Percentiles rank a stretch among this genome's conserved stretches.
These are phyloP conservation scores for Loxodonta africana DNA, from an alignment of 2,113 vertebrate species.

Conservation along the genomic window DNA sequence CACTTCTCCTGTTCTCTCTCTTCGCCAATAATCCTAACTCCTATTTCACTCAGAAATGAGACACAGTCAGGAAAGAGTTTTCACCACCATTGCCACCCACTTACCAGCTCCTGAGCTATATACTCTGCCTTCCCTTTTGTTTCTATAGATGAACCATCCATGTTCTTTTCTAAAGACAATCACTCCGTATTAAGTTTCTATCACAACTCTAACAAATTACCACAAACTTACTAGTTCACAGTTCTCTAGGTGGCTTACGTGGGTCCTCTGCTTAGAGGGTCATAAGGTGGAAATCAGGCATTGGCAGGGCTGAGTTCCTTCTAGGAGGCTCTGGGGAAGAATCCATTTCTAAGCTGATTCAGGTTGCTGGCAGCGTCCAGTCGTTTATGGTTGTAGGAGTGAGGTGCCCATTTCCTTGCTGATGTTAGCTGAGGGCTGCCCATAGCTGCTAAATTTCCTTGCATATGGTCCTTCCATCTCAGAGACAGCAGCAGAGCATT, in stretches of 20 bases:
- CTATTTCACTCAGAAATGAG: constrained; percentile 12
- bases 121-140: background rate
- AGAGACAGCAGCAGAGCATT: background rate
- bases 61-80: background rate
- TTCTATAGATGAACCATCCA: background rate
- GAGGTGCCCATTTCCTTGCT: background rate
- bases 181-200: background rate
- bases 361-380: background rate
- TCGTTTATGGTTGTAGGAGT: background rate
- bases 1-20: background rate
- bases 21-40: background rate
- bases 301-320: background rate
- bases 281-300: background rate
- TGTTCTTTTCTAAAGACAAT: background rate
- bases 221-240: background rate
- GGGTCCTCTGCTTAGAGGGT: background rate
- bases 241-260: background rate
- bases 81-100: background rate
- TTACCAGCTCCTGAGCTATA: background rate
- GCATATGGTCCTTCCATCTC: background rate
- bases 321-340: constrained; percentile 16
- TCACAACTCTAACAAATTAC: background rate
- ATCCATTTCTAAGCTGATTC: background rate
- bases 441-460: background rate
- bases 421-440: background rate